Conservation (phyloP, 1,140 invertebrate species). For the Ips nitidus region DNA sequence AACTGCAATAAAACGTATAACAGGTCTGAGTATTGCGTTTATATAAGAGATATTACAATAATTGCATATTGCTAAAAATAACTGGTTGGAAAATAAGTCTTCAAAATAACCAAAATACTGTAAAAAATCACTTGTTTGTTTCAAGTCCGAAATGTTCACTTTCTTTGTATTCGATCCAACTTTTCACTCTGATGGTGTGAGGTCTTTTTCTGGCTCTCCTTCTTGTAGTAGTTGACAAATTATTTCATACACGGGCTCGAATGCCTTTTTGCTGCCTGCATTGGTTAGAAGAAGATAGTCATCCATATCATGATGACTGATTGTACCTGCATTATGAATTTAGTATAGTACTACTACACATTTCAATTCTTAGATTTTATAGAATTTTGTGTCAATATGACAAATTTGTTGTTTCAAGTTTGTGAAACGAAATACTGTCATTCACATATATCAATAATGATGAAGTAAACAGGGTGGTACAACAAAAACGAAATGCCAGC, state of each 20-base stretch:
- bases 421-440: no score
- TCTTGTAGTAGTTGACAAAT: conserved; percentile 73
- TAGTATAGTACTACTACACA: not conserved
- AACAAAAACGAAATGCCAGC: no score
- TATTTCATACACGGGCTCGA: conserved; percentile 78
- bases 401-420: not conserved
- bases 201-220: conserved; percentile 69
- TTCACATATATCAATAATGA: no score
- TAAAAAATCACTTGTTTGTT: no score
- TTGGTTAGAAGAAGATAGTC: conserved; percentile 86
- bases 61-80: no score
- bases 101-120: no score
- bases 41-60: no score
- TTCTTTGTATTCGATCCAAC: not conserved
- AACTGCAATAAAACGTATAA: no score
- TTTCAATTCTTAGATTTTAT: not conserved
- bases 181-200: conserved; percentile 67
- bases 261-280: conserved; percentile 78
- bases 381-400: not conserved
- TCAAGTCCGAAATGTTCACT: no score
- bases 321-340: conserved; percentile 53
- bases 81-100: no score
- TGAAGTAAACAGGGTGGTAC: no score
- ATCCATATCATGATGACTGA: conserved; percentile 84
- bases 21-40: no score